Evolutionary conservation across 1,140 invertebrate genomes (phyloP), one percentile per base, ranked within the genome.

Genomic region (Heliconius melpomene): DNA sequence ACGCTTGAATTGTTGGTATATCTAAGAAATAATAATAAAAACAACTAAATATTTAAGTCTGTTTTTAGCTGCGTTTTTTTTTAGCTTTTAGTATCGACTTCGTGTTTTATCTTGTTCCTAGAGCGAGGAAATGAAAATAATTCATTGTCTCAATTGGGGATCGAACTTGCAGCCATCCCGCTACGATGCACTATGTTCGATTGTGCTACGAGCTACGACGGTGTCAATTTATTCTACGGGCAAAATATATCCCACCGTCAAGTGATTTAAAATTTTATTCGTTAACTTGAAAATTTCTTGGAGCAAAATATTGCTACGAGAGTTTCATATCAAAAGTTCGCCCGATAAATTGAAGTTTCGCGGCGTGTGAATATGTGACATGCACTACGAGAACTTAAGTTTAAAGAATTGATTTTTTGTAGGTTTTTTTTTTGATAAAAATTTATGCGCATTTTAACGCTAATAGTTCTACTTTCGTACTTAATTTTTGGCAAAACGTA

Each of bases 1-100:
- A 96, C 7, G 97, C 97, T 88, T 96, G 96, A 60, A 98, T 96
- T 79, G 95, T 95, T n/a, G 97, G 97, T 32, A 96, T 94, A 94
- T 97, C 97, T 98, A 52, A 6, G 71, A 38, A 38, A 40, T 23
- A 38, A 13, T 1, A 72, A 38, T 20, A 72, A 7, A 36, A 11
- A 57, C 32, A 6, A 32, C 6, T 36, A 7, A 36, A 36, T 36
- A 36, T 1, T 36, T 57, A 57, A 23, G n/a, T 23, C 18, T 50
- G 6, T 40, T 40, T 40, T 40, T 13, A 40, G 46, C 13, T 50
- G 18, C 46, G 26, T 29, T 5, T 0, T 32, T 32, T 32, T 32
- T 7, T 32, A 32, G 32, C 32, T 32, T 32, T 0, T 8, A 1
- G 13, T 13, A 46, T 46, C 5, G 1, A 46, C 9, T 46, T 46